A percentile compares a stretch with the other conserved stretches of the same genome.
phyloP scores from a whole-genome alignment of 30 jellyfish, hydroid and myxozoan species.

The Pelagia noctiluca region DNA sequence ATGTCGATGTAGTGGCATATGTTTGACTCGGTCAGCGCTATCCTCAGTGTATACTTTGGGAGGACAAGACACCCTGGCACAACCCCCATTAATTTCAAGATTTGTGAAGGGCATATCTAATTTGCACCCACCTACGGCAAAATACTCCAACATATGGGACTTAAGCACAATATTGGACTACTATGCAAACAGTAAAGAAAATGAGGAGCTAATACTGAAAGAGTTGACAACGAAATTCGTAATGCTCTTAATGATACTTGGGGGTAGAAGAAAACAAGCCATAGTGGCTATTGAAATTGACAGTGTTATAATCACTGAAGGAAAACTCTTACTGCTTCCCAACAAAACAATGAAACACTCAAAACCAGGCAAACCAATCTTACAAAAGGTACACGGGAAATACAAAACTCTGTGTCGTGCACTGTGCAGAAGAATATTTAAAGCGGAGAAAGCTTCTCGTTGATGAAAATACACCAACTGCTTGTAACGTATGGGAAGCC shows the following conservation, averaged over 20 bases:
- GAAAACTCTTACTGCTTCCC: slow-evolving; percentile 26
- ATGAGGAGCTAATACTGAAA: slow-evolving; percentile 23
- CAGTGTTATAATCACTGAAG: slow-evolving; percentile 27
- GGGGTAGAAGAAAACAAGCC: slow-evolving; percentile 49
- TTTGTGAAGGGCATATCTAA: slow-evolving; percentile 35
- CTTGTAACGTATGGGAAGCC: slow-evolving; percentile 45
- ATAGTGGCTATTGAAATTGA: slow-evolving; percentile 14
- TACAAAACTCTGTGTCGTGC: slow-evolving; percentile 29
- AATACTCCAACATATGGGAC: slow-evolving; percentile 49
- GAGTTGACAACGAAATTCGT: slow-evolving; percentile 49
- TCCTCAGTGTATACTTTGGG: slow-evolving; percentile 5
- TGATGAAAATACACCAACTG: slow-evolving; percentile 13
- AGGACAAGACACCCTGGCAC: slow-evolving; percentile 35
- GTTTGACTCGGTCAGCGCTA: slow-evolving; percentile 36
- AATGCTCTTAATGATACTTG: slow-evolving; percentile 40
- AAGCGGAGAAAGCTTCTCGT: slow-evolving; percentile 26
- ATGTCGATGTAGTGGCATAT: slow-evolving; percentile 38
- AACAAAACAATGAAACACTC: slow-evolving; percentile 21
- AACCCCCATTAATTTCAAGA: slow-evolving; percentile 43
- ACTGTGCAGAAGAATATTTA: slow-evolving; percentile 42
- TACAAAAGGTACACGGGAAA: slow-evolving; percentile 18
- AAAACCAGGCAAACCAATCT: slow-evolving; percentile 45
- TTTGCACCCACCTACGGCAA: slow-evolving; percentile 30
- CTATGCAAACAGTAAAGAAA: slow-evolving; percentile 25
- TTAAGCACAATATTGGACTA: slow-evolving; percentile 40